Percentiles rank a stretch among this genome's conserved stretches.
Conservation (phyloP, 2,888 invertebrate species). For the Sylvicola fuscatus region DNA sequence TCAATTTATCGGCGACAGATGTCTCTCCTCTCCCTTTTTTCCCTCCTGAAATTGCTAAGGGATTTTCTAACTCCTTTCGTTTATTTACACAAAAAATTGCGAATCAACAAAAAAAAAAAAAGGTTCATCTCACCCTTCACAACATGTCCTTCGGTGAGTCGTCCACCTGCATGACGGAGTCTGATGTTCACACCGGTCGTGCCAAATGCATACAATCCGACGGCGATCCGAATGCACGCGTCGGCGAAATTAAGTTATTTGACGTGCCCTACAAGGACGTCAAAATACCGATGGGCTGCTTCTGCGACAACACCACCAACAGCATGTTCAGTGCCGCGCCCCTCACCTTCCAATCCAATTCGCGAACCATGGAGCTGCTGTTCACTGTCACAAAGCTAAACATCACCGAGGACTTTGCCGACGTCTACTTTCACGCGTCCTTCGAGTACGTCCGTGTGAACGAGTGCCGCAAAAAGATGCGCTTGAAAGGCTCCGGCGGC, state of each 20-base stretch:
- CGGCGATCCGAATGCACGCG: conserved; percentile 18
- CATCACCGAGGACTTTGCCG: conserved; percentile 62
- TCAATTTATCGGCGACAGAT: too few species aligned
- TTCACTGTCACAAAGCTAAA: conserved; percentile 53
- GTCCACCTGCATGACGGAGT: conserved; percentile 42
- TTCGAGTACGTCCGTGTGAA: conserved; percentile 43
- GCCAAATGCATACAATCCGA: conserved; percentile 32
- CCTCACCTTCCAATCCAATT: conserved; percentile 39
- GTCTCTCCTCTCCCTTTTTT: not conserved
- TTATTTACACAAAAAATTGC: not conserved
- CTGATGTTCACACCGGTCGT: conserved; percentile 50
- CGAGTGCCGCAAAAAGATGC: conserved; percentile 41
- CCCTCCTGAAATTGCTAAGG: not conserved
- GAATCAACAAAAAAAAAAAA: too few species aligned
- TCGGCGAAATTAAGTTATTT: conserved; percentile 34
- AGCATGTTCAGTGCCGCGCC: conserved; percentile 34
- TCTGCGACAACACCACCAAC: conserved; percentile 52
- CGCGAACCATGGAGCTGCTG: conserved; percentile 50
- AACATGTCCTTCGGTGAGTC: conserved; percentile 52
- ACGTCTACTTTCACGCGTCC: conserved; percentile 55
- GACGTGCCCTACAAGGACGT: conserved; percentile 49
- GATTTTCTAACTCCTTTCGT: not conserved
- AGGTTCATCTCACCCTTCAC: conserved; percentile 34
- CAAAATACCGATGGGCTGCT: conserved; percentile 48
- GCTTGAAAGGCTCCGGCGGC: conserved; percentile 41